These are phyloP conservation scores for Triplophysa rosa DNA, from an alignment of 2,113 vertebrate genomes.

Conservation along the genomic window DNA sequence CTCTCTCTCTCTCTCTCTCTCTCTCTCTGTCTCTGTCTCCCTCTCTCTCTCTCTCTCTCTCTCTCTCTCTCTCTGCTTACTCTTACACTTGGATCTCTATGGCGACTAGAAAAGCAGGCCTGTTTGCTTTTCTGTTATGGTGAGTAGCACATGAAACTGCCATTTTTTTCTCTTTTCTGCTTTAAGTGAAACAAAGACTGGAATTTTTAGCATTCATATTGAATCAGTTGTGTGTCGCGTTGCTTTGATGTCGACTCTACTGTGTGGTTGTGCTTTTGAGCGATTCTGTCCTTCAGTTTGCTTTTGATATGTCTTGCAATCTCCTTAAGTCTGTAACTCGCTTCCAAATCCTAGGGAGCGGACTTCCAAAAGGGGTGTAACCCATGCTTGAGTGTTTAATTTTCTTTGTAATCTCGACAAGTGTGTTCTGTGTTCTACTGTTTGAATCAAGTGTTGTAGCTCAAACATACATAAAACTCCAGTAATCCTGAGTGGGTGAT, in stretches of 20 bases:
- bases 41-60: constrained; percentile 9
- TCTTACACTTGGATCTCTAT: constrained; percentile 31
- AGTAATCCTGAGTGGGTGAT: too few species aligned
- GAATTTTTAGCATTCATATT: neutral
- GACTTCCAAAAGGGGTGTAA: neutral
- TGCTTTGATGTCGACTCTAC: neutral
- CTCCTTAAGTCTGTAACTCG: neutral
- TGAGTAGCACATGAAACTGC: constrained; percentile 37
- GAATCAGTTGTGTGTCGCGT: neutral
- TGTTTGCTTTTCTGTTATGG: constrained; percentile 26
- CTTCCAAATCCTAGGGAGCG: neutral
- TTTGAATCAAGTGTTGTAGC: neutral
- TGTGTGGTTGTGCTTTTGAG: neutral
- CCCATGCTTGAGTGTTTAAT: too few species aligned
- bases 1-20: constrained; percentile 10
- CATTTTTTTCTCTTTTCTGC: neutral
- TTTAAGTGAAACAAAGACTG: constrained; percentile 4
- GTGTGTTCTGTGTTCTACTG: neutral
- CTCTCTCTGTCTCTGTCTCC: constrained; percentile 9
- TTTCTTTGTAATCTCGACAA: too few species aligned
- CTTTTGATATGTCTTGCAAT: neutral
- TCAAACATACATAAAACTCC: too few species aligned
- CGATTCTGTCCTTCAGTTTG: neutral
- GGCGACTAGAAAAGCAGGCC: constrained; percentile 21
- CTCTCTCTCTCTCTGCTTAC: constrained; percentile 15